Evolutionary conservation across 2,113 vertebrate genomes (phyloP), one percentile per base, ranked within the genome.

Genomic region (Oryzias woworae): DNA sequence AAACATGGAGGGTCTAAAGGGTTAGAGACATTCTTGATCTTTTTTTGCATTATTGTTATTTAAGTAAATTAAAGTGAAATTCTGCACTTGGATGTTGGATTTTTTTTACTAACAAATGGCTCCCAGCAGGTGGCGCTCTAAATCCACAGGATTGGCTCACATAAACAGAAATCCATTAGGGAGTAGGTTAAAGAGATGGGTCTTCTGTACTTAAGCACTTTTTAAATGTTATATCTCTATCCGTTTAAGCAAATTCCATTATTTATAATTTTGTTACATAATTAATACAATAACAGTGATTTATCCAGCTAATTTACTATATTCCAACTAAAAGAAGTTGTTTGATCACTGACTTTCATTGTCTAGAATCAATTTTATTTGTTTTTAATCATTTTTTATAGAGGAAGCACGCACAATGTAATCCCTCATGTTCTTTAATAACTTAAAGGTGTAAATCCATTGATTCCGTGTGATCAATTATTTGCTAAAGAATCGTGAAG

Each of bases 81-180:
- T 5, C n/a, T 14, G 4, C 13, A 23, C 54, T 23, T 50, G 7
- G 44, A 0, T 47, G 22, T 1, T n/a, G 0, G 0, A 13, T 20
- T 44, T 17, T 58, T 22, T 85, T 81, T 64, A 79, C 62, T 78
- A 47, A 53, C 12, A 14, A 24, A 20, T 14, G 31, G 20, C 23
- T 13, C 31, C 85, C 84, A 77, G 58, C 58, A 85, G 85, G 47
- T 74, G 81, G 76, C 62, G 6, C 62, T 59, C 62, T 59, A 28
- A 59, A 67, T 46, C 73, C 70, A 75, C 36, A 17, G 2, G 2
- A 46, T 54, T 36, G 13, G 2, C 62, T 12, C 10, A 71, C 77
- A 28, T 76, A 12, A 36, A 36, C 36, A 36, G 36, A 36, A 36
- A 12, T 12, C 10, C 36, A 12, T 12, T 2, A 8, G 31, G 12